Evolutionary conservation across 2,113 vertebrate genomes (phyloP), one percentile per base, ranked within the genome.

Genomic region (Barbus barbus): DNA sequence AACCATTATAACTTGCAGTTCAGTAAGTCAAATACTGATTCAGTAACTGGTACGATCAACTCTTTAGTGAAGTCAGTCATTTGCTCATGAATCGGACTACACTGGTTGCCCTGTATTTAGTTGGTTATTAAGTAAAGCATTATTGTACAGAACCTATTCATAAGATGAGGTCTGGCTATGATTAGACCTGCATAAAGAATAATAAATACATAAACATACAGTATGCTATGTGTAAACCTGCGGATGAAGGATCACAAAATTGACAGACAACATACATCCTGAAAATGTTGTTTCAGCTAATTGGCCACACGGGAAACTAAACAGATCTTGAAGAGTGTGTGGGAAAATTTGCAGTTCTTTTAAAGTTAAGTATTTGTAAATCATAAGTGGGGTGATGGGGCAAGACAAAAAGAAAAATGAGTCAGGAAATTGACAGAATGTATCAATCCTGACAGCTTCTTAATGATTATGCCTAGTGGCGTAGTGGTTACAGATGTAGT

Each of bases 211-310:
- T 44, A 44, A 12, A 12, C 41, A 44, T 44, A 12, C 41, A 44
- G 67, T 71, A 33, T 38, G 20, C 67, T 38, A 22, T 69, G 67
- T 71, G 67, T 71, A 38, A 38, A 71, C 74, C n/a, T 77, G 28
- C 51, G n/a, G 26, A 77, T 77, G 48, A 77, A 53, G 8, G 3
- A 22, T 28, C 3, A 14, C 13, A 16, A 44, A 63, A 69, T n/a
- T 48, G 38, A 51, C 78, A 65, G 51, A 72, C 36, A 61, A 28
- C 69, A 26, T 33, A 46, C 31, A 75, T 63, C 78, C 67, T 71
- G 67, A 38, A 38, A 11, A 71, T 71, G 67, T 38, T 71, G 33
- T 38, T 71, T 71, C 33, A 44, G 78, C 33, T 80, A 46, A 74
- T 75, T 75, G 72, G 24, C 72, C 24, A 75, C 72, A 75, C 1